Base-by-base conservation (phyloP, 1,140 invertebrate species). In the Meloidogyne floridensis region DNA sequence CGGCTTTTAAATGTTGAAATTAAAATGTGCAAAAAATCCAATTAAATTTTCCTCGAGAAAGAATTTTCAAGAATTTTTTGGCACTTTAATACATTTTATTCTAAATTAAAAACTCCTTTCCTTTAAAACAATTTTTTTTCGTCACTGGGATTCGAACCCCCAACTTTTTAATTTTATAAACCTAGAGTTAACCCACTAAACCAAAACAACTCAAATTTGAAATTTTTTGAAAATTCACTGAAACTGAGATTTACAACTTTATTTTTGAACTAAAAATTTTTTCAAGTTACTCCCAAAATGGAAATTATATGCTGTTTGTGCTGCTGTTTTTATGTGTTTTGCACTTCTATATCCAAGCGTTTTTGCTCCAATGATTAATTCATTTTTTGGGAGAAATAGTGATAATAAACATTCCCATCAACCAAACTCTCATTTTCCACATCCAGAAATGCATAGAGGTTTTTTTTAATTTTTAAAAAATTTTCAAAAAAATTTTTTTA, bases 201-300 rank as follows among this genome's bases (percentile, higher is more conserved):
- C n/a, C 42, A 43, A 43, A 32, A n/a, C 73, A 32, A 32, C 32
- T 32, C 32, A 32, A 32, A 32, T 32, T 32, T 32, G 32, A 32
- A 32, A 32, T 32, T 32, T 32, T 32, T 32, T 32, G 32, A 32
- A 32, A 32, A 32, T 32, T 47, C 47, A 47, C 47, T 8, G 47
- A 47, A 8, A 47, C 4, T 47, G 47, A 47, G 47, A 6, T 47
- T 32, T 32, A 32, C 32, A 32, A 32, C 32, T 32, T 32, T 32
- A 32, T 47, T 47, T 47, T 47, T 47, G 7, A 47, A n/a, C 32
- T 74, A 47, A 47, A n/a, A 43, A 74, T 32, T 32, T 32, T 65
- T 53, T 84, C 15, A 11, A 85, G 84, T 47, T 87, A 9, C 18
- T 85, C n/a, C 84, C 84, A n/a, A 87, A 82, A 53, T 85, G 84